Conservation (phyloP, 2,888 invertebrate genomes). For the Eupithecia centaureata region DNA sequence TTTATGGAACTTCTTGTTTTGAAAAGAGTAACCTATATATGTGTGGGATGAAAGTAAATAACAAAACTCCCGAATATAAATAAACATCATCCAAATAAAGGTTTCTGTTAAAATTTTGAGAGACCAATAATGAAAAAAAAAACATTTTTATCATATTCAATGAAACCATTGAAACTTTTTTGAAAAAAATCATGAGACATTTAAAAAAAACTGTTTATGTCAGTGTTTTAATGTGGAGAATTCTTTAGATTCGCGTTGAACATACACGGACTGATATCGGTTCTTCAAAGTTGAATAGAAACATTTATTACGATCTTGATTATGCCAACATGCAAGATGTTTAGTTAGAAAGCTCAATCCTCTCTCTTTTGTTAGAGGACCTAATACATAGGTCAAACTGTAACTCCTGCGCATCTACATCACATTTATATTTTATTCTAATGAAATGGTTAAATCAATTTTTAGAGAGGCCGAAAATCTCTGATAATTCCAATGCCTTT, state of each 20-base stretch:
- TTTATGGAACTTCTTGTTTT: background rate
- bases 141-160: too few relatives aligned
- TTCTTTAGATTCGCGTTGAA: too few relatives aligned
- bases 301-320: background rate
- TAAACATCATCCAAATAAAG: background rate
- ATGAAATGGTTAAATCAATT: background rate
- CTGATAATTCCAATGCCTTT: conserved; percentile 12
- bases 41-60: background rate
- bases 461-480: conserved; percentile 12
- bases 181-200: too few relatives aligned
- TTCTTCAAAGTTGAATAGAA: conserved; percentile 1
- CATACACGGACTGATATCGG: background rate
- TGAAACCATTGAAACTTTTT: too few relatives aligned
- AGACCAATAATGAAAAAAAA: background rate
- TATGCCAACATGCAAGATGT: background rate
- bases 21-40: background rate
- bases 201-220: too few relatives aligned
- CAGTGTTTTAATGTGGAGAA: too few relatives aligned
- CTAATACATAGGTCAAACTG: background rate
- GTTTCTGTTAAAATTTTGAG: background rate
- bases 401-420: conserved; percentile 3
- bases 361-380: background rate
- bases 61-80: background rate
- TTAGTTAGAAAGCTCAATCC: background rate
- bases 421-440: background rate